Base-by-base conservation (phyloP, 2,113 vertebrate species). In the Phylloscopus trochiloides region DNA sequence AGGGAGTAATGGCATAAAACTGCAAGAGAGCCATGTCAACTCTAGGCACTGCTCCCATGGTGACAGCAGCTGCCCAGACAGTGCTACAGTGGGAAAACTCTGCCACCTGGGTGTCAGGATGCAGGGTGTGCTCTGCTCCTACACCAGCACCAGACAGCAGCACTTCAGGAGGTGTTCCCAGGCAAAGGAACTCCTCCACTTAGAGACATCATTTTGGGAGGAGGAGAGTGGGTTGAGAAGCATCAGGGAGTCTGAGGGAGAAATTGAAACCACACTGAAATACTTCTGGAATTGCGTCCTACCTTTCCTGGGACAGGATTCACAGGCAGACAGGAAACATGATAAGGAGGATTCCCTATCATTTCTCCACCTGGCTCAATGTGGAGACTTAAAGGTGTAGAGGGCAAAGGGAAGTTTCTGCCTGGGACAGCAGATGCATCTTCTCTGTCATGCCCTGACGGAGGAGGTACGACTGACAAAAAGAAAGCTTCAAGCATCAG, bases 391-490 rank as follows among this genome's bases (percentile, higher is more conserved):
- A n/a, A 59, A 32, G 6, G 17, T 6, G 6, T 31, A 43, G 5
- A 24, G 3, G 6, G 3, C 1, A 66, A 48, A 4, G 8, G 6
- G 3, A 40, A 48, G 8, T 31, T 70, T 55, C 70, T 76, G 8
- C 24, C 7, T 0, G 0, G 29, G 3, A n/a, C 6, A 70, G 40
- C 13, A 80, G 25, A 31, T 10, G 2, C 3, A 8, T 38, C 28
- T 75, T 43, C 14, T 71, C n/a, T 48, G 7, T 54, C 62, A 7
- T 43, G 11, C 22, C n/a, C 57, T 59, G 24, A 25, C 3, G 3
- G 22, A 59, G 10, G 15, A 38, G 24, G 34, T 38, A 26, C 5
- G 1, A 61, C 34, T 18, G 34, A 61, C 34, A 38, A 7, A 5
- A 38, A 38, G 25, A 61, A 61, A 11, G 34, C 25, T 61, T 38